phyloP scores from a whole-genome alignment of 2,888 invertebrate genomes.

The Caenorhabditis zanzibari region DNA sequence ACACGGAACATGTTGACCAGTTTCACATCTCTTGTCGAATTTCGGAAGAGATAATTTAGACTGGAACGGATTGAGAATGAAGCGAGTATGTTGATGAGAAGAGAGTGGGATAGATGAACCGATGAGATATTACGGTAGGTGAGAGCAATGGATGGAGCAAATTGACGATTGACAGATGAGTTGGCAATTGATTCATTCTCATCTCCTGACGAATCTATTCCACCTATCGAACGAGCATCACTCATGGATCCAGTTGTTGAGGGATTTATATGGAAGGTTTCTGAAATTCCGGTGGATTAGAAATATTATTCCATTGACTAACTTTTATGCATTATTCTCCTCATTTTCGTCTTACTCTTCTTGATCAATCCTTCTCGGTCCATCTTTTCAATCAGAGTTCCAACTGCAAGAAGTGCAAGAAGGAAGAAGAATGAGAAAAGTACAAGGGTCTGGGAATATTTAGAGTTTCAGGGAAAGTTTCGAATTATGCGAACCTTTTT shows the following conservation, averaged over 20 bases:
- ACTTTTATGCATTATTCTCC: slow-evolving; percentile 39
- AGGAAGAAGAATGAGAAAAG: slow-evolving; percentile 29
- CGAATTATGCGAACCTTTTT: slow-evolving; percentile 11
- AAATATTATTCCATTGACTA: neutral
- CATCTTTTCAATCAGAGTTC: slow-evolving; percentile 50
- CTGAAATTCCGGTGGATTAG: neutral
- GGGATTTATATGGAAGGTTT: slow-evolving; percentile 10
- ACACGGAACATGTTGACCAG: slow-evolving; percentile 66
- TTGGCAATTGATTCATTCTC: slow-evolving; percentile 18
- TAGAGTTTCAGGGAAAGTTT: neutral
- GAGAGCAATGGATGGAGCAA: slow-evolving; percentile 71
- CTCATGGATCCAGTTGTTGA: slow-evolving; percentile 15
- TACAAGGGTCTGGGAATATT: slow-evolving; percentile 26
- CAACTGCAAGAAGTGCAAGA: slow-evolving; percentile 21
- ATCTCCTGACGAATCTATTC: slow-evolving; percentile 3
- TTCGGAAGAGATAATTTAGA: slow-evolving; percentile 66
- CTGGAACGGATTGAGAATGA: slow-evolving; percentile 68
- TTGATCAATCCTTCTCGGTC: slow-evolving; percentile 44
- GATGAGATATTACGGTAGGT: slow-evolving; percentile 63
- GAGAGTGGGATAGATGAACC: slow-evolving; percentile 16
- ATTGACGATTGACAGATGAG: slow-evolving; percentile 16
- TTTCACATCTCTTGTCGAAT: slow-evolving; percentile 66
- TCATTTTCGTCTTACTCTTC: slow-evolving; percentile 45
- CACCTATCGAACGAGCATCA: slow-evolving; percentile 24
- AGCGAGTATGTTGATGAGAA: slow-evolving; percentile 48